Evolutionary conservation across 2,797 vertebrate species (phyloP).

Genomic region (Anniella stebbinsi): DNA sequence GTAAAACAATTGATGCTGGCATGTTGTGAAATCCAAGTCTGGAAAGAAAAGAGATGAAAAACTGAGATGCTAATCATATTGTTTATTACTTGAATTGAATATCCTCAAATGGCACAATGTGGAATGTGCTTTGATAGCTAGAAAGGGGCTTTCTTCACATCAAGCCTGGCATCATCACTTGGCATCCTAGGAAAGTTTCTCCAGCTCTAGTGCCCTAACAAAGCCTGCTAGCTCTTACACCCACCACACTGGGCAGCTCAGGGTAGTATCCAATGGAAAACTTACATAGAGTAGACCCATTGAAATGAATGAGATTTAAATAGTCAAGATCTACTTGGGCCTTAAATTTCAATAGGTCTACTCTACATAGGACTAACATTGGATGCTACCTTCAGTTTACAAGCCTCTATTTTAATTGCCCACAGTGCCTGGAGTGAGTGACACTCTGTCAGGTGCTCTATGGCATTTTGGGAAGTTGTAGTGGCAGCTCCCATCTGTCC

Average conservation of each 20-base stretch:
- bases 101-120: neutral
- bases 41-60: neutral
- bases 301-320: too few relatives aligned
- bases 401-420: neutral
- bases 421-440: neutral
- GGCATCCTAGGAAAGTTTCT: neutral
- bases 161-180: neutral
- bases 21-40: neutral
- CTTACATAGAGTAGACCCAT: too few relatives aligned
- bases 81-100: neutral
- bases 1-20: neutral
- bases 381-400: neutral
- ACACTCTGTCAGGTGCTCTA: neutral
- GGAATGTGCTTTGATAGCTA: constrained; percentile 16
- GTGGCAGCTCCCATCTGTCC: neutral
- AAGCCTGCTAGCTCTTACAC: neutral
- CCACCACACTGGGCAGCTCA: neutral
- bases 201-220: neutral
- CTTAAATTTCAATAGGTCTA: too few relatives aligned
- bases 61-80: neutral
- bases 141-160: neutral
- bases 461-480: neutral
- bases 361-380: too few relatives aligned
- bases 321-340: too few relatives aligned
- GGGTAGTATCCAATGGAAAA: too few relatives aligned